Conservation (phyloP, 2,797 vertebrate species). For the Spondyliosoma cantharus region DNA sequence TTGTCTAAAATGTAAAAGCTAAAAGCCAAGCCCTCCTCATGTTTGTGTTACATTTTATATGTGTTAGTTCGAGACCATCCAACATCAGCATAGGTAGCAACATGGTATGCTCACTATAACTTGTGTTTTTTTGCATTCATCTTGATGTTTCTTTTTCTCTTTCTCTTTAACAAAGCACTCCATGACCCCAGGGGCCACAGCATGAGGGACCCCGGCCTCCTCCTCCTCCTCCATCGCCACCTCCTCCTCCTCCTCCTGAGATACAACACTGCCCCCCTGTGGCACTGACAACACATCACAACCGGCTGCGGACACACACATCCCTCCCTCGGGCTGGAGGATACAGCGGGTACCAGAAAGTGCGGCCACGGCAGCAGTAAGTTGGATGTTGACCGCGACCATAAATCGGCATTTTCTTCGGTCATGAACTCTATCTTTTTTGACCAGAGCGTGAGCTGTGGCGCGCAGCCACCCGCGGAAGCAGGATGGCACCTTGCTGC, state of each 20-base stretch:
- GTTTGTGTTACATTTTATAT: too few species aligned
- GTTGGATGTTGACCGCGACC: constrained; percentile 28
- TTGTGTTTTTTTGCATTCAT: too few species aligned
- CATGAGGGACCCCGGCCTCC: too few species aligned
- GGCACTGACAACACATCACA: constrained; percentile 4
- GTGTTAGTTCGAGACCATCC: too few species aligned
- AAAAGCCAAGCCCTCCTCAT: too few species aligned
- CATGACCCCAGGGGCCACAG: too few species aligned
- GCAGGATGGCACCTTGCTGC: constrained; percentile 36
- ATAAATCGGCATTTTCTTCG: not conserved
- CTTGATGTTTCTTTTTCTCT: too few species aligned
- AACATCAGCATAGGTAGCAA: too few species aligned
- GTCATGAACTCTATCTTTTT: not conserved
- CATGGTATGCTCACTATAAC: too few species aligned
- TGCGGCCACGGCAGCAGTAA: constrained; percentile 45
- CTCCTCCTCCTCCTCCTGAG: not conserved
- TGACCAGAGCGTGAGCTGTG: constrained; percentile 3
- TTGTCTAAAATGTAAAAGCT: too few species aligned
- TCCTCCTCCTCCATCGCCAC: not conserved
- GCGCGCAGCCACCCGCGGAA: not conserved
- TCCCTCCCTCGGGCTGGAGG: constrained; percentile 3
- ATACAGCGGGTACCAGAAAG: constrained; percentile 42
- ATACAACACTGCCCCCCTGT: constrained; percentile 48
- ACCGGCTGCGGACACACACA: not conserved
- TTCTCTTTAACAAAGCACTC: too few species aligned